Percentiles rank a stretch among this genome's conserved stretches.
Evolutionary conservation across 2,113 vertebrate genomes (phyloP).

Genomic region (Marmota monax): DNA sequence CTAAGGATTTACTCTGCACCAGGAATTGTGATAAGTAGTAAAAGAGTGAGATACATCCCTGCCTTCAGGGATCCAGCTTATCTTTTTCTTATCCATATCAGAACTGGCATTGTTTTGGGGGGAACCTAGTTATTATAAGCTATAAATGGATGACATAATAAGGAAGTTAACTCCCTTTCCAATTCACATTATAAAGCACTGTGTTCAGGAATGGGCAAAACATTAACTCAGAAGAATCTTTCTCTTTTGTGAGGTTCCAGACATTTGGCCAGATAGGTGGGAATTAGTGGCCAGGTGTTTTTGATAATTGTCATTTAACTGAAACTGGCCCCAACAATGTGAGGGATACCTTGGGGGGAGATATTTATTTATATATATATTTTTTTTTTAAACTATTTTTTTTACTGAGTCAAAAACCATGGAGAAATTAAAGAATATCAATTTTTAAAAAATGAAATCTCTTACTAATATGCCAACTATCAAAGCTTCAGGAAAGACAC

Average conservation of each 20-base stretch:
- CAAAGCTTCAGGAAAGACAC: neutral
- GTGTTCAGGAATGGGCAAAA: neutral
- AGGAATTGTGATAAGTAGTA: neutral
- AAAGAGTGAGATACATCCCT: neutral
- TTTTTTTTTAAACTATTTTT: neutral
- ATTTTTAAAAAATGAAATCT: conserved; percentile 28
- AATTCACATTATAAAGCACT: neutral
- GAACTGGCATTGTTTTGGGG: neutral
- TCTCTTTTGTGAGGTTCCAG: neutral
- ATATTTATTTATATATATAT: too few species aligned
- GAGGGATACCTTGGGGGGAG: neutral
- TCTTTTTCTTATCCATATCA: neutral
- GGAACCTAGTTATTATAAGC: neutral
- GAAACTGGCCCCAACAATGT: neutral
- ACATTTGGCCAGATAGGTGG: neutral
- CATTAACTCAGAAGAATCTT: neutral
- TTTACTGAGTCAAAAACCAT: conserved; percentile 45
- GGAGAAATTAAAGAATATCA: conserved; percentile 19
- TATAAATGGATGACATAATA: neutral
- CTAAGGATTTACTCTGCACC: neutral
- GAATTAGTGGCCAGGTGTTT: neutral
- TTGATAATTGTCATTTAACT: neutral
- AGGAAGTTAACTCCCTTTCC: neutral
- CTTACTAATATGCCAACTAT: conserved; percentile 31
- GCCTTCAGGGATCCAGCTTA: neutral